Evolutionary conservation across 2,113 vertebrate genomes (phyloP).

Genomic region (Climacteris rufus): DNA sequence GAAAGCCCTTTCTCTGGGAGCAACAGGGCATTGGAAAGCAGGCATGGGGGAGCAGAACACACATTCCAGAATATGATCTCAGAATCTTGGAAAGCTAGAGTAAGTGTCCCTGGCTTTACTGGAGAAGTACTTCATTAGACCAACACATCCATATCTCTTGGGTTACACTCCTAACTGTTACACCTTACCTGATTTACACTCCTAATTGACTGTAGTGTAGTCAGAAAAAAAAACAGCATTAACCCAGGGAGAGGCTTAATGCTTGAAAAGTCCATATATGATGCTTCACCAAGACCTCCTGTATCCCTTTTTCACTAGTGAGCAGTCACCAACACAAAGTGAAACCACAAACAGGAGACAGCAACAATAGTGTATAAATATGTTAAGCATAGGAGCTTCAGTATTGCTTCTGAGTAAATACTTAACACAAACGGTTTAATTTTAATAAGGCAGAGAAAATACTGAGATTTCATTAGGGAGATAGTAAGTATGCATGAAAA

Average conservation of each 20-base stretch:
- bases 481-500: neutral
- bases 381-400: neutral
- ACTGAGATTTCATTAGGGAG: neutral
- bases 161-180: neutral
- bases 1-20: neutral
- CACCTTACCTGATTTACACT: neutral
- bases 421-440: neutral
- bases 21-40: neutral
- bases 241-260: neutral
- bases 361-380: neutral
- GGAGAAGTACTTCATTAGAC: neutral
- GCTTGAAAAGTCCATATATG: neutral
- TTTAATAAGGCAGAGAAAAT: neutral
- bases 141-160: neutral
- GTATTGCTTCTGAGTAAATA: neutral
- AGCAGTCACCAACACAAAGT: neutral
- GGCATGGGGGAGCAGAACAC: fast-evolving
- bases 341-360: neutral
- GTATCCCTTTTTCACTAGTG: neutral
- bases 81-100: neutral
- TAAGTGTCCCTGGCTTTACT: neutral
- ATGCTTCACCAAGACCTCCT: neutral
- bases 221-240: neutral
- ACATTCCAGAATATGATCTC: neutral
- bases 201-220: neutral